These are phyloP conservation scores for Rhizoglyphus robini DNA, from an alignment of 1,140 invertebrate genomes.

Conservation along the genomic window DNA sequence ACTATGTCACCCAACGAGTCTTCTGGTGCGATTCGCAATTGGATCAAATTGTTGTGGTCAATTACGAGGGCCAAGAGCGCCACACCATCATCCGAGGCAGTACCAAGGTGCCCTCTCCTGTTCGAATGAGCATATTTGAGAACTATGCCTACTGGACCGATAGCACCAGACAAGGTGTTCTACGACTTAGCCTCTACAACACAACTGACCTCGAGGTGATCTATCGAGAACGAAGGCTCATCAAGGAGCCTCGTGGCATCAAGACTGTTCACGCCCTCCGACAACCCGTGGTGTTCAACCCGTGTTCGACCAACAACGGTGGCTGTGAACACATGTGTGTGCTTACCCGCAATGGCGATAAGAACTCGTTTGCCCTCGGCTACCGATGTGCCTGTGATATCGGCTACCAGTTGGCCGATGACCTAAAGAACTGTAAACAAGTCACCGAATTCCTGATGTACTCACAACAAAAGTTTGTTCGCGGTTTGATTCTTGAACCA, in stretches of 20 bases:
- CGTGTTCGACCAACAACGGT: conserved; percentile 76
- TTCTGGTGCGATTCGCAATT: conserved; percentile 92
- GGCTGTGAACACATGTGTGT: conserved; percentile 93
- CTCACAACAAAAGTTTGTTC: conserved; percentile 90
- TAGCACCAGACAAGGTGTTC: conserved; percentile 80
- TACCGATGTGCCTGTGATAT: conserved; percentile 88
- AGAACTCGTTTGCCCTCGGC: conserved; percentile 57
- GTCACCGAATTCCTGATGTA: conserved; percentile 89
- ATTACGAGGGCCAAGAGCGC: conserved; percentile 70
- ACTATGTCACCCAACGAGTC: conserved; percentile 69
- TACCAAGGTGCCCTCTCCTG: conserved; percentile 65
- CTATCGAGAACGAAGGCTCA: conserved; percentile 55
- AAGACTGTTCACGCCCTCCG: conserved; percentile 61
- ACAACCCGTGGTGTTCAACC: conserved; percentile 56
- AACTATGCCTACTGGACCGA: conserved; percentile 90
- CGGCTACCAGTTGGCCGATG: conserved; percentile 59
- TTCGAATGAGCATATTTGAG: conserved; percentile 71
- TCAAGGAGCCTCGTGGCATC: conserved; percentile 67
- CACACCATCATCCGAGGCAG: conserved; percentile 42
- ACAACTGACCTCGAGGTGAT: conserved; percentile 55
- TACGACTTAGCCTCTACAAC: conserved; percentile 77
- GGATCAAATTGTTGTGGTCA: conserved; percentile 93
- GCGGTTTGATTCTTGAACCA: conserved; percentile 78
- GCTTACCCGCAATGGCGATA: conserved; percentile 35
- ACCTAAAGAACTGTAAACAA: conserved; percentile 64